Evolutionary conservation across 2,113 vertebrate genomes (phyloP).

Genomic region (Triplophysa dalaica): DNA sequence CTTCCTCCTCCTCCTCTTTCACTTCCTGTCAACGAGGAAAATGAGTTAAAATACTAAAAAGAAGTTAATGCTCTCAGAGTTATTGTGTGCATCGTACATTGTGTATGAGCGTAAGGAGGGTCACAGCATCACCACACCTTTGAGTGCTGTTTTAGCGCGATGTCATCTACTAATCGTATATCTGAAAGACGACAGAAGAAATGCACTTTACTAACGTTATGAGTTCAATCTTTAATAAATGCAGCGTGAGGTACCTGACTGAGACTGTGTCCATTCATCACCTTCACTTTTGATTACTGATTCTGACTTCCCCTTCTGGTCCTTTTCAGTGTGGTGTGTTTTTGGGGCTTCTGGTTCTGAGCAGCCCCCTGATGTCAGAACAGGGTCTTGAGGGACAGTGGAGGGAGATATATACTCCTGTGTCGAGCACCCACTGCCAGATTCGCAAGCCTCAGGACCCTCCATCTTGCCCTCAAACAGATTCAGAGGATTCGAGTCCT

Average conservation of each 20-base stretch:
- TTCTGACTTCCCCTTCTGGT: constrained; percentile 66
- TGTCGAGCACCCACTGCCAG: constrained; percentile 51
- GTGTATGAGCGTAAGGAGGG: neutral
- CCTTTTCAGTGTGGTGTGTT: constrained; percentile 26
- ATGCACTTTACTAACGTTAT: neutral
- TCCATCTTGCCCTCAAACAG: constrained; percentile 58
- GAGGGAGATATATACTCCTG: constrained; percentile 48
- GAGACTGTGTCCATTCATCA: constrained; percentile 62
- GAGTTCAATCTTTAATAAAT: neutral
- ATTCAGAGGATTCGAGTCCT: constrained; percentile 49
- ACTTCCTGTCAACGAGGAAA: constrained; percentile 72
- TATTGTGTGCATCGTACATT: constrained; percentile 12
- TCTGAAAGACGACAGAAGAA: constrained; percentile 69
- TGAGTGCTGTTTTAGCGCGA: constrained; percentile 76
- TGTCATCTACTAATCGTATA: constrained; percentile 78
- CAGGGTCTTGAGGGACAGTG: constrained; percentile 48
- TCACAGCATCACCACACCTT: constrained; percentile 72
- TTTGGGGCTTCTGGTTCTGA: constrained; percentile 47
- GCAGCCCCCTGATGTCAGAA: constrained; percentile 42
- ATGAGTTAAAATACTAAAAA: constrained; percentile 21
- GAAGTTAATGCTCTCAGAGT: neutral
- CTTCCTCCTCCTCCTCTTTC: constrained; percentile 77
- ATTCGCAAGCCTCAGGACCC: constrained; percentile 39
- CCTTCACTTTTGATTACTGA: constrained; percentile 60
- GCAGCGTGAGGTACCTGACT: constrained; percentile 56